Evolutionary conservation across 2,888 invertebrate species (phyloP), one percentile per base, ranked within the genome.

Genomic region (Elmis aenea): DNA sequence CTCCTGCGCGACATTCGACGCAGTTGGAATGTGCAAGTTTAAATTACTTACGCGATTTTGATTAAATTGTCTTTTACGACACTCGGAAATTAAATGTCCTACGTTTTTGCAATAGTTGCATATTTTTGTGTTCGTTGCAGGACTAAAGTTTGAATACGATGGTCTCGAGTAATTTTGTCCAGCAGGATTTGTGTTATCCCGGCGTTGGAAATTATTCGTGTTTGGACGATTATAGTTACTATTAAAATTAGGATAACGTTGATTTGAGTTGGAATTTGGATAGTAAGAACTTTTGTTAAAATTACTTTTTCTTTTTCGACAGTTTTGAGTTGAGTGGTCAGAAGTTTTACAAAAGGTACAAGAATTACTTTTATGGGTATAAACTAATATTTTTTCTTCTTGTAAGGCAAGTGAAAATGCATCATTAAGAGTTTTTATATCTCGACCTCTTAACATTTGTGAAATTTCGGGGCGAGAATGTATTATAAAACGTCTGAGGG

Each of bases 41-140:
- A 35, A 35, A 35, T 35, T 28, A 20, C 29, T 31, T 23, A 39
- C 26, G 12, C n/a, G 14, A 2, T 2, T 9, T 14, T 34, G 25
- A 20, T 20, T 21, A 13, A 3, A 29, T 8, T 29, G 29, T 13
- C 21, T 9, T 22, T 35, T 25, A 9, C 21, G 8, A 24, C 42
- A 38, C 11, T 38, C 31, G 6, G 9, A n/a, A 23, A 38, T 30
- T 6, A 6, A 5, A 26, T 38, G 38, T 1, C 42, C 38, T 8
- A 25, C 16, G 12, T 30, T 42, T 23, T 38, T 38, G 13, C 42
- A 42, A 15, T 38, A 42, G 15, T 38, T 42, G 12, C 42, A 38
- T 12, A 29, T 38, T 34, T 42, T 42, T 2, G 30, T 2, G 12
- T 15, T 14, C 9, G 14, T 28, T 1, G 21, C 13, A 5, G 13